Evolutionary conservation across 2,888 invertebrate species (phyloP).

Genomic region (Eledona agricola): DNA sequence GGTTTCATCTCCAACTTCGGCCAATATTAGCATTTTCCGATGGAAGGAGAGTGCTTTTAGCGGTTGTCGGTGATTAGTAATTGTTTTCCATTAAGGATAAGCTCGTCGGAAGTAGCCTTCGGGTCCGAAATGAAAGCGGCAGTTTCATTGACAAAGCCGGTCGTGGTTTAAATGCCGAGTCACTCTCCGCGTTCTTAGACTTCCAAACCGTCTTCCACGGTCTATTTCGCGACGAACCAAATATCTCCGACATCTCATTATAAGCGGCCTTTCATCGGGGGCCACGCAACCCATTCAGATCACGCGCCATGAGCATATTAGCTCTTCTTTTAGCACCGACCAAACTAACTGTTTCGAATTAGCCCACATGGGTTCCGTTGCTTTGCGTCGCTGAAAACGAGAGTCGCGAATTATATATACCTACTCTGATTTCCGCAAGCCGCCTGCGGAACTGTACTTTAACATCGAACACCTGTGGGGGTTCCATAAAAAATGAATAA

Average conservation of each 20-base stretch:
- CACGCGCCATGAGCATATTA: too few relatives aligned
- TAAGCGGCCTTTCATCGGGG: not conserved
- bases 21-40: too few relatives aligned
- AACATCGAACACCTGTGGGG: too few relatives aligned
- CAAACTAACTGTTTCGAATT: conserved; percentile 45
- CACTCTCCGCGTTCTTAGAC: conserved; percentile 17
- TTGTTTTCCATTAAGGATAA: too few relatives aligned
- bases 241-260: conserved; percentile 7
- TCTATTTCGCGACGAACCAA: conserved; percentile 10
- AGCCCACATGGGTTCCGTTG: conserved; percentile 33
- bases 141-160: conserved; percentile 18
- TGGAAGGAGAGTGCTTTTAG: too few relatives aligned
- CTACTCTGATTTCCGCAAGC: conserved; percentile 7
- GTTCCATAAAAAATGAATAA: too few relatives aligned
- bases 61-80: too few relatives aligned
- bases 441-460: too few relatives aligned
- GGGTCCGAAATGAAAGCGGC: conserved; percentile 9
- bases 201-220: conserved; percentile 28
- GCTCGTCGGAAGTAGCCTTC: too few relatives aligned
- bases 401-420: conserved; percentile 26
- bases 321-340: conserved; percentile 38
- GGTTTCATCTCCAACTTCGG: too few relatives aligned
- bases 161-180: conserved; percentile 19
- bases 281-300: too few relatives aligned
- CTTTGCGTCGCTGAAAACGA: conserved; percentile 23